phyloP scores from a whole-genome alignment of 2,797 vertebrate genomes.

The Tiaroga cobitis region DNA sequence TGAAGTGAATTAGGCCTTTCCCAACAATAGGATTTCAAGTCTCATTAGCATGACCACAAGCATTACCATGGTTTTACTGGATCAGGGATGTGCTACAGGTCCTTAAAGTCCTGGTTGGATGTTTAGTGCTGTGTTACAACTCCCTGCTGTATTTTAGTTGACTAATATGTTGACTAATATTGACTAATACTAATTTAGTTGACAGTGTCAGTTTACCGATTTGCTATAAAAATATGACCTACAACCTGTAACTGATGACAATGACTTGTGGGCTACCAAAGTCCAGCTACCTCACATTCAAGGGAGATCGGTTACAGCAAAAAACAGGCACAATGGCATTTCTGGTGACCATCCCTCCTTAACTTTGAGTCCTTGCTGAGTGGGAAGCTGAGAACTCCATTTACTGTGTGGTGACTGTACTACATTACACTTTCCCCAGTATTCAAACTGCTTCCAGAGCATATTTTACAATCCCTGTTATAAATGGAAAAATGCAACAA shows the following conservation, averaged over 20 bases:
- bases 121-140: conserved; percentile 47
- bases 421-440: conserved; percentile 16
- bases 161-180: neutral
- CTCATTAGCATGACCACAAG: conserved; percentile 39
- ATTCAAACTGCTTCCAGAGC: conserved; percentile 48
- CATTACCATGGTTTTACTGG: conserved; percentile 35
- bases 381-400: conserved; percentile 44
- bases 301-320: conserved; percentile 48
- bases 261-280: neutral
- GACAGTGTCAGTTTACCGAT: neutral
- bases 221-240: neutral
- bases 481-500: conserved; percentile 62
- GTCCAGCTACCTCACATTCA: conserved; percentile 19
- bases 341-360: conserved; percentile 10
- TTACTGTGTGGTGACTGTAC: conserved; percentile 34
- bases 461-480: conserved; percentile 24
- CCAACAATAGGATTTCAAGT: conserved; percentile 26
- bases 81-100: conserved; percentile 38
- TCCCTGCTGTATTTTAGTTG: conserved; percentile 14
- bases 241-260: conserved; percentile 24
- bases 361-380: conserved; percentile 32
- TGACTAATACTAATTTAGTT: no score
- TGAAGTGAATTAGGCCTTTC: conserved; percentile 48
- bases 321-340: conserved; percentile 25
- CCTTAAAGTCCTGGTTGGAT: conserved; percentile 12